Evolutionary conservation across 2,888 invertebrate species (phyloP).

Genomic region (Eurytoma adleriae): DNA sequence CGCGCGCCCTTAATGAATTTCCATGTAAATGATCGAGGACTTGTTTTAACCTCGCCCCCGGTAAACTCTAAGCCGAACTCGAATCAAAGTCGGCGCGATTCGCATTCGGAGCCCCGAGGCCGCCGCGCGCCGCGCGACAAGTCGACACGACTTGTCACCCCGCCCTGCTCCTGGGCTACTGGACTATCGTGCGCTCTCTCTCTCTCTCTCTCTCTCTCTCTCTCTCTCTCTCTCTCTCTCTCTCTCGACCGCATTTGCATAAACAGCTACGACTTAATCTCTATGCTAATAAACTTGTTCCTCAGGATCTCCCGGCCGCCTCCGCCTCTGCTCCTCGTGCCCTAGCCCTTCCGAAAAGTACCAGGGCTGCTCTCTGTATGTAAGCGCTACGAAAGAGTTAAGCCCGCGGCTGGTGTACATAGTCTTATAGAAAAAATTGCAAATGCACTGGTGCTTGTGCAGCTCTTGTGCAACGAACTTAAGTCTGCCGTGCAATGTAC

Average conservation of each 20-base stretch:
- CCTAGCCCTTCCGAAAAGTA: not conserved
- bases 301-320: slow-evolving; percentile 29
- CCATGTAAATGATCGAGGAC: slow-evolving; percentile 52
- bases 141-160: slow-evolving; percentile 57
- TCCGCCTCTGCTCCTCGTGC: not conserved
- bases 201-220: slow-evolving; percentile 24
- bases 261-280: slow-evolving; percentile 74
- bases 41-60: slow-evolving; percentile 35
- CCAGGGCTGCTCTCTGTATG: not conserved
- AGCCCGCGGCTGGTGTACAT: not conserved
- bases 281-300: slow-evolving; percentile 74
- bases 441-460: no score
- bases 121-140: slow-evolving; percentile 55
- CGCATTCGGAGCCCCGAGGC: slow-evolving; percentile 53
- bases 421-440: no score
- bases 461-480: not conserved
- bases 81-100: slow-evolving; percentile 62
- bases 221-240: slow-evolving; percentile 30
- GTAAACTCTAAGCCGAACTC: slow-evolving; percentile 53
- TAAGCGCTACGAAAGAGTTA: not conserved
- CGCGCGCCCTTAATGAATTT: slow-evolving; percentile 47
- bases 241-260: slow-evolving; percentile 67
- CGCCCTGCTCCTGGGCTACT: slow-evolving; percentile 23
- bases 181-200: slow-evolving; percentile 30
- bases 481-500: no score